Conservation (phyloP, 2,113 vertebrate species). For the Acrocephalus kingi region DNA sequence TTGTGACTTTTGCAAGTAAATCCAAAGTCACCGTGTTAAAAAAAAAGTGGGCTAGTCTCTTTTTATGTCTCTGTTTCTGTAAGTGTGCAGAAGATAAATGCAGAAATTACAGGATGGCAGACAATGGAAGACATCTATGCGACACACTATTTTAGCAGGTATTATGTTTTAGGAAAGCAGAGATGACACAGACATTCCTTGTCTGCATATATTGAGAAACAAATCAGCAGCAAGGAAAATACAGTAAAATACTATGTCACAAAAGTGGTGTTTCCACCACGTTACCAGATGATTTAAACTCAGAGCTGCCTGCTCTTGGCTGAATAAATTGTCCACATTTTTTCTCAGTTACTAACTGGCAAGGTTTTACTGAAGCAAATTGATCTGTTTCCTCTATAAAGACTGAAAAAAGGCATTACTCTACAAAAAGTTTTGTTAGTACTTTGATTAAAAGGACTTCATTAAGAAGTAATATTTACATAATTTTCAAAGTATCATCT, state of each 20-base stretch:
- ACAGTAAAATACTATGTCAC: not conserved
- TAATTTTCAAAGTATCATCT: not conserved
- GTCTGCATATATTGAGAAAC: not conserved
- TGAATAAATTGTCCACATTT: not conserved
- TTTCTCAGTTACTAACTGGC: not conserved
- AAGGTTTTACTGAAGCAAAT: not conserved
- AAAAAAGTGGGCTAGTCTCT: not conserved
- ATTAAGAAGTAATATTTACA: not conserved
- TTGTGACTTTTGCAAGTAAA: not conserved
- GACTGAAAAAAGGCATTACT: not conserved
- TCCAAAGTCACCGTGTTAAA: not conserved
- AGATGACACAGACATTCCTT: not conserved
- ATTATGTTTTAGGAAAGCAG: not conserved
- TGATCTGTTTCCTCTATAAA: not conserved
- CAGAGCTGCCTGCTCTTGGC: not conserved
- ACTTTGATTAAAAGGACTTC: not conserved
- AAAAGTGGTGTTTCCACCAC: not conserved
- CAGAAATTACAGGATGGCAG: not conserved
- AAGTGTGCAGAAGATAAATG: not conserved
- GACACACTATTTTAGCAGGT: not conserved
- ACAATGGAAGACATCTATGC: not conserved
- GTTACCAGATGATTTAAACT: not conserved
- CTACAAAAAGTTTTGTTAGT: not conserved
- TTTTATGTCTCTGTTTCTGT: not conserved
- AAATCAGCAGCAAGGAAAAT: not conserved